A percentile compares a stretch with the other conserved stretches of the same genome.
Conservation (phyloP, 2,797 vertebrate genomes). For the Oceanodroma leucorhoa region DNA sequence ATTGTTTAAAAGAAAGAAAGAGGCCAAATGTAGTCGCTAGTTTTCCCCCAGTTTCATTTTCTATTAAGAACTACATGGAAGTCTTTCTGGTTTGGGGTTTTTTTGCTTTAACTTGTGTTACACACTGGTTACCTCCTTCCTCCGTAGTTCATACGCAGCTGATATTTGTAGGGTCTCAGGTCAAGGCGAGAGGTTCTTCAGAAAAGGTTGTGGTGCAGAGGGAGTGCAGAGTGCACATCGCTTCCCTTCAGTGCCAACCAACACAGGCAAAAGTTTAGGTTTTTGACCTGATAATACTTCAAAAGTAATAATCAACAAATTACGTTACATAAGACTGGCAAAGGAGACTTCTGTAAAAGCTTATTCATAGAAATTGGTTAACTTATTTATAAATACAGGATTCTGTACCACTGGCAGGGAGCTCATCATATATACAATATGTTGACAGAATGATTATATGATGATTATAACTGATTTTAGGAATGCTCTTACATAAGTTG, state of each 20-base stretch:
- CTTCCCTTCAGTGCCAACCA: not conserved
- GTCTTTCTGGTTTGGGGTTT: not conserved
- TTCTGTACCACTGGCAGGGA: not conserved
- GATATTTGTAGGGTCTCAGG: not conserved
- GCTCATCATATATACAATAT: not conserved
- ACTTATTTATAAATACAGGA: not conserved
- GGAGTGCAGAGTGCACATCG: not conserved
- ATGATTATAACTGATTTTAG: not conserved
- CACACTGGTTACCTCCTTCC: not conserved
- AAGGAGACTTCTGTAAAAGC: not conserved
- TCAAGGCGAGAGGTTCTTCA: not conserved
- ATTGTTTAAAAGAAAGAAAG: not conserved
- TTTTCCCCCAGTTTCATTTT: not conserved
- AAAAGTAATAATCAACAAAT: not conserved
- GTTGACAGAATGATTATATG: not conserved
- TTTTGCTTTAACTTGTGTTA: not conserved
- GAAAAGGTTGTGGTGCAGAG: not conserved
- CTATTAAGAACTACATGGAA: not conserved
- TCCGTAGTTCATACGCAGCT: not conserved
- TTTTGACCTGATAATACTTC: not conserved
- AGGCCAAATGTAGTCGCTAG: not conserved
- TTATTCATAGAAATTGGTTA: not conserved
- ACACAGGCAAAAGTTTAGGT: not conserved
- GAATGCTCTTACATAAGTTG: not conserved
- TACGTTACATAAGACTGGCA: not conserved